Percentiles rank a stretch among this genome's conserved stretches.
These are phyloP conservation scores for Amblyraja radiata DNA, from an alignment of 2,797 vertebrate genomes.

Conservation along the genomic window DNA sequence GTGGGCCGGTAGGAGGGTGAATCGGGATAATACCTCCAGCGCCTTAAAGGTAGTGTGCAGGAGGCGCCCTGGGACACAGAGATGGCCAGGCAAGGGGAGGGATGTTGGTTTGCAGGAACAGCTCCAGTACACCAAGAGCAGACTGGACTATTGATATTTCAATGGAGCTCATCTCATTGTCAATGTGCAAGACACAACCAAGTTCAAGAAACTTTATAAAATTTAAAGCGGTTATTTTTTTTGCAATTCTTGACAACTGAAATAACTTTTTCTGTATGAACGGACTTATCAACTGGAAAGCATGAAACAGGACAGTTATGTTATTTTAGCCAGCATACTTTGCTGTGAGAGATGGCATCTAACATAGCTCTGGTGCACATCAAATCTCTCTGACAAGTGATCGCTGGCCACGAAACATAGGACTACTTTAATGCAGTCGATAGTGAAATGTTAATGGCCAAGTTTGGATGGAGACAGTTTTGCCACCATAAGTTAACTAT, in stretches of 20 bases:
- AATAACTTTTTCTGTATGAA: background rate
- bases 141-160: too few species aligned
- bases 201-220: background rate
- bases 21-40: too few species aligned
- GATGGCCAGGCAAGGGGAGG: too few species aligned
- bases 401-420: background rate
- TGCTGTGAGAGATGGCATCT: background rate
- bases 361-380: background rate
- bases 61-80: too few species aligned
- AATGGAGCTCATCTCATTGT: too few species aligned
- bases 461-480: background rate
- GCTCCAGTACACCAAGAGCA: too few species aligned
- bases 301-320: background rate
- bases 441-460: background rate
- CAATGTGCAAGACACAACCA: too few species aligned
- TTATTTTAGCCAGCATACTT: background rate
- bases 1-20: too few species aligned
- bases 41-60: too few species aligned
- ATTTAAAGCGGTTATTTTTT: background rate
- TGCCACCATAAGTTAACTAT: background rate
- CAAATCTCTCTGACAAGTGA: background rate
- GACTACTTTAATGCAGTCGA: background rate
- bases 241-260: background rate
- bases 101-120: too few species aligned
- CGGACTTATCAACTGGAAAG: background rate